A percentile compares a stretch with the other conserved stretches of the same genome.
phyloP scores from a whole-genome alignment of 2,797 vertebrate genomes.

The Acanthornis magna region DNA sequence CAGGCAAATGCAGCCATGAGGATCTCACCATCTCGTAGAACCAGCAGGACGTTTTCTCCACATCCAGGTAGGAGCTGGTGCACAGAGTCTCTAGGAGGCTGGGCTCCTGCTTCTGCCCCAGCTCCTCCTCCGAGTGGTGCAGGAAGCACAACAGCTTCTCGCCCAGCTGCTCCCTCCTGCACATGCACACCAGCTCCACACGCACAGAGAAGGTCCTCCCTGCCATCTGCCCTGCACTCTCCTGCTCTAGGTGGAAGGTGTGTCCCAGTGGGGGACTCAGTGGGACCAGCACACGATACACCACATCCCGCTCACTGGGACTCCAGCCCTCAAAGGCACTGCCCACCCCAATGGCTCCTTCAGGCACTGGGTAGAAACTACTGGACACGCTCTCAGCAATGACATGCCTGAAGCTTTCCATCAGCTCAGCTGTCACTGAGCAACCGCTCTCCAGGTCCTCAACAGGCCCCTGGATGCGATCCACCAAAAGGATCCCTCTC shows the following conservation, averaged over 20 bases:
- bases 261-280: background rate
- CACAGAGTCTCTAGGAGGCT: background rate
- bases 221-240: rapidly evolving
- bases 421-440: background rate
- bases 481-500: too few relatives aligned
- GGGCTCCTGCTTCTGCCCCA: background rate
- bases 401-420: background rate
- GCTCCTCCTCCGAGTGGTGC: background rate
- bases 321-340: background rate
- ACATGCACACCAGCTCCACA: background rate
- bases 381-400: background rate
- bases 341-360: background rate
- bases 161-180: rapidly evolving
- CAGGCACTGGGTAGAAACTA: background rate
- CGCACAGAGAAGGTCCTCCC: rapidly evolving
- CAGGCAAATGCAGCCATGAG: background rate
- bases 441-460: background rate
- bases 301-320: background rate
- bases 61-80: background rate
- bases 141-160: background rate
- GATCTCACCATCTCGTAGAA: background rate
- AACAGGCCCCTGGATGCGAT: background rate
- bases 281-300: background rate
- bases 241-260: background rate
- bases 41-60: background rate